phyloP scores from a whole-genome alignment of 2,888 invertebrate species.

The Bruchidius siliquastri region DNA sequence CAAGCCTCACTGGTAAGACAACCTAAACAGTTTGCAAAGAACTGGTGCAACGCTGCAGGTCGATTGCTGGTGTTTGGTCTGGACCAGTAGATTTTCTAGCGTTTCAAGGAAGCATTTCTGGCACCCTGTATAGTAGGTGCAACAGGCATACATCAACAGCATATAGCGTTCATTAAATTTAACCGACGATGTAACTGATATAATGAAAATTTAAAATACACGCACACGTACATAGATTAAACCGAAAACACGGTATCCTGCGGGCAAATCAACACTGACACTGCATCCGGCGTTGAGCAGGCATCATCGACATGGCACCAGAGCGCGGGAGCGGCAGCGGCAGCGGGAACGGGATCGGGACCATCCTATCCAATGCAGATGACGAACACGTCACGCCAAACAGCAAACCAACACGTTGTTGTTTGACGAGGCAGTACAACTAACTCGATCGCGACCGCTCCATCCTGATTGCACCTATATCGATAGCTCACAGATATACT shows the following conservation, averaged over 20 bases:
- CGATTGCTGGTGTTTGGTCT: no score
- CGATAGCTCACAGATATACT: no score
- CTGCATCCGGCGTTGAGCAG: slow-evolving; percentile 29
- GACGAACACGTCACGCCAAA: slow-evolving; percentile 32
- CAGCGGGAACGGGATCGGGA: neutral
- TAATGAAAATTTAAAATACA: slow-evolving; percentile 1
- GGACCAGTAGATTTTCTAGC: no score
- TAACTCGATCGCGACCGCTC: slow-evolving; percentile 15
- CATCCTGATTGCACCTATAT: no score
- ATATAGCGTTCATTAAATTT: neutral
- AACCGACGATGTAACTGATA: neutral
- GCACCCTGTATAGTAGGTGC: neutral
- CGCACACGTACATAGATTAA: slow-evolving; percentile 9
- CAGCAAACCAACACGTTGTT: slow-evolving; percentile 17
- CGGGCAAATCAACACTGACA: slow-evolving; percentile 39
- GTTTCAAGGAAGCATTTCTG: no score
- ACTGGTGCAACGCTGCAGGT: no score
- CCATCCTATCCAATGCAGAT: slow-evolving; percentile 29
- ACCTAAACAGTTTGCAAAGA: no score
- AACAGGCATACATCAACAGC: neutral
- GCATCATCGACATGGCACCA: slow-evolving; percentile 10
- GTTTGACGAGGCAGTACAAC: slow-evolving; percentile 32
- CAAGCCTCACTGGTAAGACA: no score
- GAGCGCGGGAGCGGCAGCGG: neutral
- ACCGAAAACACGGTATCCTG: slow-evolving; percentile 33